phyloP scores from a whole-genome alignment of 2,888 invertebrate genomes.

The Drosophila fungiperda region DNA sequence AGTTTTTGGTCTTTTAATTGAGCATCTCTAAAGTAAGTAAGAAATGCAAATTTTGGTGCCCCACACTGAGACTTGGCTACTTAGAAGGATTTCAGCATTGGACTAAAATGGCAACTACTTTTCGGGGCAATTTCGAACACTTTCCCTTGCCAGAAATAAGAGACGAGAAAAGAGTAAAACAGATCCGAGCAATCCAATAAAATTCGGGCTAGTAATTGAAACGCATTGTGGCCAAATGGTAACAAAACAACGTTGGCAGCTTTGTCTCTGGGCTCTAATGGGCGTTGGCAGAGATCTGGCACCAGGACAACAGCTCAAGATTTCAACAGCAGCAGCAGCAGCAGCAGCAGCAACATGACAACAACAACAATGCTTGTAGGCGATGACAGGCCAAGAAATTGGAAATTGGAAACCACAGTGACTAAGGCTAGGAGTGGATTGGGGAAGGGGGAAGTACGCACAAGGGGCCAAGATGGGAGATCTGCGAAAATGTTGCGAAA shows the following conservation, averaged over 20 bases:
- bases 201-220: conserved; percentile 73
- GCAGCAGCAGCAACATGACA: conserved; percentile 41
- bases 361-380: conserved; percentile 59
- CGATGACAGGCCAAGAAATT: conserved; percentile 74
- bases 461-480: conserved; percentile 42
- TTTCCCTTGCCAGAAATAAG: conserved; percentile 59
- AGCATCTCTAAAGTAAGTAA: conserved; percentile 57
- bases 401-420: conserved; percentile 41
- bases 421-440: not conserved
- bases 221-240: conserved; percentile 69
- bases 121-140: conserved; percentile 64
- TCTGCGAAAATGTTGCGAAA: conserved; percentile 57
- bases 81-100: conserved; percentile 57
- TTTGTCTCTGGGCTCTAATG: conserved; percentile 53
- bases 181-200: conserved; percentile 64
- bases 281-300: conserved; percentile 67
- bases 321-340: conserved; percentile 3
- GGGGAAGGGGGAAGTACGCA: conserved; percentile 31
- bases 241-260: conserved; percentile 23
- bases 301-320: conserved; percentile 39
- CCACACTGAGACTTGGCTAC: conserved; percentile 43
- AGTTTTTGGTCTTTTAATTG: conserved; percentile 66
- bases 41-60: conserved; percentile 69
- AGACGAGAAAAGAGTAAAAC: conserved; percentile 6
- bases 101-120: conserved; percentile 66